Base-by-base conservation (phyloP, 2,113 vertebrate genomes). In the Hydrolagus affinis region DNA sequence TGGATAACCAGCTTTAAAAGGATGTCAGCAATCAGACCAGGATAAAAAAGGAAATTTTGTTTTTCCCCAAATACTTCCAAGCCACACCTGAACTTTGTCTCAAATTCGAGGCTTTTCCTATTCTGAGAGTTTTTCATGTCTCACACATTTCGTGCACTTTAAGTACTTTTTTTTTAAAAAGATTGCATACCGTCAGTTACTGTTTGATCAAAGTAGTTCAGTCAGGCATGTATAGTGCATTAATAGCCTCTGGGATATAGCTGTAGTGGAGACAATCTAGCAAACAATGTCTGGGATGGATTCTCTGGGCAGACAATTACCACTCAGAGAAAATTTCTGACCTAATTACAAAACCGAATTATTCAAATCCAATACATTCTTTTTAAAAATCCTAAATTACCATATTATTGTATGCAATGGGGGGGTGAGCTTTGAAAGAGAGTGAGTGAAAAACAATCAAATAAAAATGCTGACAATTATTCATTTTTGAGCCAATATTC, bases 321-420 rank as follows among this genome's bases (percentile, higher is more conserved):
- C 30, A 19, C 8, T 21, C 56, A 30, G 73, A 19, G 21, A 3
- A 56, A 11, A 56, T 56, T 44, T 19, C 21, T 69, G 32, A 74
- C 11, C 25, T 72, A 56, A 44, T 56, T 75, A 21, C 21, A 77
- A 57, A n/a, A 2, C 11, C 59, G n/a, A 60, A 60, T 78, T 75
- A 56, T 56, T 77, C 19, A 78, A 78, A 60, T 78, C 11, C 75
- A 78, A 78, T 56, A 78, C 23, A 78, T 78, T 78, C 57, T n/a
- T n/a, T n/a, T n/a, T 23, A 77, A 21, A 57, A n/a, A 11, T 56
- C 32, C 25, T 30, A 73, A 73, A 74, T 74, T 8, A 7, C 72
- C 72, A 74, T 3, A 44, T 19, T 59, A 76, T 59, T 76, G 21
- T 76, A n/a, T n/a, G n/a, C 44, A 57, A 23, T 59, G 59, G 60